Base-by-base conservation (phyloP, 2,797 vertebrate genomes). In the Poeciliopsis gracilis region DNA sequence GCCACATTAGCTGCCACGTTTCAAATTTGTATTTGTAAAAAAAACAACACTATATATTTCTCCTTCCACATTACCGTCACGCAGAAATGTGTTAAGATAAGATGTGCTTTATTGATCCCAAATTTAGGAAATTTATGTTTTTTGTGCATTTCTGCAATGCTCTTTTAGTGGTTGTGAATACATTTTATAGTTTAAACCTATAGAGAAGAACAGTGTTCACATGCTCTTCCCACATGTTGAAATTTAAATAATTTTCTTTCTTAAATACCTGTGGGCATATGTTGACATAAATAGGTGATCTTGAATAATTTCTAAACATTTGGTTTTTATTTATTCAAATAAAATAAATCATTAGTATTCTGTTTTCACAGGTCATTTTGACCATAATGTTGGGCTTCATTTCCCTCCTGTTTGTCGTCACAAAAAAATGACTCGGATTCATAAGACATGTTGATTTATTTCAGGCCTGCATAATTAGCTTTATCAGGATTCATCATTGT, bases 391-490 rank as follows among this genome's bases (percentile, higher is more conserved):
- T 63, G 69, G 51, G 38, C 80, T 85, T 81, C 46, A 79, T 91
- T 88, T 55, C 75, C 88, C 82, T 82, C 38, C n/a, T 47, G 61
- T 82, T 82, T 85, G 80, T 84, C 80, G 76, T 84, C 71, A 80
- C 55, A 28, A 74, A 81, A 81, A 82, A 76, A 63, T 61, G 76
- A 91, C 88, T 89, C 87, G 30, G 88, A 57, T 86, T 91, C 82
- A 87, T 83, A 88, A 85, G 84, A 84, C 83, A 78, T 74, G 72
- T 72, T 75, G 57, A 51, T 87, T 88, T 88, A 90, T 92, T 57
- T 83, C 84, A 84, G 83, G 84, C 74, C 77, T 8, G 80, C 81
- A 71, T 94, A 92, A 95, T 95, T 90, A 92, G 76, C 91, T 87
- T 89, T 87, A 90, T 95, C 87, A 73, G 84, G 82, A 93, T 92